These are phyloP conservation scores for Lepidonotus clava DNA, from an alignment of 2,888 invertebrate species.

Conservation along the genomic window DNA sequence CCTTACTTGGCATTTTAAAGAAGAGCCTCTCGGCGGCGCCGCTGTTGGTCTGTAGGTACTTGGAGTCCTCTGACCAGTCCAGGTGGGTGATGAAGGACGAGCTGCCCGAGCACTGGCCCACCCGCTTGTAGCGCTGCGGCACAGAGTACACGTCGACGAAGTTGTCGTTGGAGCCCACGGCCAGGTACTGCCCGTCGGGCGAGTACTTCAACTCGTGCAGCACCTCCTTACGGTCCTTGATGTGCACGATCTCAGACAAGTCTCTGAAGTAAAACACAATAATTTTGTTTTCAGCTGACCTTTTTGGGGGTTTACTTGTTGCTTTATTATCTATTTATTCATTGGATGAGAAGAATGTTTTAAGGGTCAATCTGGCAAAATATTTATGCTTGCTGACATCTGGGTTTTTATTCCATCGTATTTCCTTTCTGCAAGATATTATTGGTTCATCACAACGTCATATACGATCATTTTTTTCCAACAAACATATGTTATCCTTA, in stretches of 20 bases:
- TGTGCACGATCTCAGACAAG: slow-evolving; percentile 76
- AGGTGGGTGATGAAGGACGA: slow-evolving; percentile 81
- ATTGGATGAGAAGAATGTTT: too few species aligned
- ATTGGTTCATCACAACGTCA: too few species aligned
- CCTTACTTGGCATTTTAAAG: slow-evolving; percentile 78
- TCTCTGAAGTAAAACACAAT: too few species aligned
- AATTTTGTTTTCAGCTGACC: too few species aligned
- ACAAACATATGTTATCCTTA: too few species aligned
- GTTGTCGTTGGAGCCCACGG: slow-evolving; percentile 81
- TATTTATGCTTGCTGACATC: too few species aligned
- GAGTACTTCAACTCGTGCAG: slow-evolving; percentile 81
- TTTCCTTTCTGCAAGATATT: too few species aligned
- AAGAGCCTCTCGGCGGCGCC: slow-evolving; percentile 80
- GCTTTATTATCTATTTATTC: too few species aligned
- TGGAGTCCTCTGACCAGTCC: slow-evolving; percentile 81
- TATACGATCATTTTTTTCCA: too few species aligned
- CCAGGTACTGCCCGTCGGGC: slow-evolving; percentile 80
- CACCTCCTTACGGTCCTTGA: slow-evolving; percentile 80
- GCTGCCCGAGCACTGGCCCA: slow-evolving; percentile 79
- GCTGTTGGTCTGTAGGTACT: slow-evolving; percentile 80
- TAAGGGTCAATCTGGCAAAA: too few species aligned
- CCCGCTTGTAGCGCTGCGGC: slow-evolving; percentile 76
- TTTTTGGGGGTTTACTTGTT: too few species aligned
- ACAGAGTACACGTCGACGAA: slow-evolving; percentile 80
- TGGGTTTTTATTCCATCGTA: too few species aligned